phyloP scores from a whole-genome alignment of 2,113 vertebrate genomes.

The Sylvia atricapilla region DNA sequence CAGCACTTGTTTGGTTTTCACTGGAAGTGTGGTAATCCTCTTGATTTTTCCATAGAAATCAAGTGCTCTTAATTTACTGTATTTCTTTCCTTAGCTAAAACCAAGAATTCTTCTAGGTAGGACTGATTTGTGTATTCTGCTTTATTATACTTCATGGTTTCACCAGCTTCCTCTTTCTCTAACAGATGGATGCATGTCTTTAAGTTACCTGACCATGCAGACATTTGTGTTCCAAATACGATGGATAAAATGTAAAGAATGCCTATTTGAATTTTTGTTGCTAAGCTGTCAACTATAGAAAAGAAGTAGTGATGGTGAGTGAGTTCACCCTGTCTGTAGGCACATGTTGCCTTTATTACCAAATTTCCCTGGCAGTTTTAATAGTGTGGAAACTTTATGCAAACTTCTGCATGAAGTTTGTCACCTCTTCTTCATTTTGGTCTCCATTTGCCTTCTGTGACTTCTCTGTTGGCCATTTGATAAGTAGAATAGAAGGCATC shows the following conservation, averaged over 20 bases:
- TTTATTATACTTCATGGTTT: background rate
- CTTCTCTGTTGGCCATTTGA: background rate
- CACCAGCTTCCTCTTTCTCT: background rate
- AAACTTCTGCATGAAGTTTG: background rate
- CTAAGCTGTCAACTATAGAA: background rate
- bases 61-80: background rate
- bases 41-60: background rate
- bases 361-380: background rate
- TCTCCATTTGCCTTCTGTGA: background rate
- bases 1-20: background rate
- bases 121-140: background rate
- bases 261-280: background rate
- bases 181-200: background rate
- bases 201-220: background rate
- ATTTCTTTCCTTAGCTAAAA: background rate
- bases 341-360: background rate
- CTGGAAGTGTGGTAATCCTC: background rate
- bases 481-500: background rate
- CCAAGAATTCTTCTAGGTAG: background rate
- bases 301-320: background rate
- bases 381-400: background rate
- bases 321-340: background rate
- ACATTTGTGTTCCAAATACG: background rate
- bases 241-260: background rate
- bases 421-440: background rate